Evolutionary conservation across 2,888 invertebrate species (phyloP).

Genomic region (Arrhopalites spinosus): DNA sequence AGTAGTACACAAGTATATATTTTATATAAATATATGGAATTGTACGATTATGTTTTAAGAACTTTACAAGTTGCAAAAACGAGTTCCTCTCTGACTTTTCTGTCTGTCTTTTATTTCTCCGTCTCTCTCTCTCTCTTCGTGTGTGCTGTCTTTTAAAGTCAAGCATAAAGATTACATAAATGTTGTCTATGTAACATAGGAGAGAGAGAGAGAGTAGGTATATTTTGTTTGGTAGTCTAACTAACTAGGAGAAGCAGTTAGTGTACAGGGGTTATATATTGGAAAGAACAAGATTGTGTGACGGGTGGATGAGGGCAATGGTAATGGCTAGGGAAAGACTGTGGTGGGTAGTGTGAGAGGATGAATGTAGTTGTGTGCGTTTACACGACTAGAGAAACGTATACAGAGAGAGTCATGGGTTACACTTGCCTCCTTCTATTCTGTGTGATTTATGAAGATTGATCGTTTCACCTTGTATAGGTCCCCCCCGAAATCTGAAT

Average conservation of each 20-base stretch:
- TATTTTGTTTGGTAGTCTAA: neutral
- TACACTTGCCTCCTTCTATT: slow-evolving; percentile 27
- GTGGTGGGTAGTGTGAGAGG: neutral
- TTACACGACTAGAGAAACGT: slow-evolving; percentile 16
- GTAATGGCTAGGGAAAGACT: neutral
- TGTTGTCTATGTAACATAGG: too few species aligned
- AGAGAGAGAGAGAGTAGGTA: too few species aligned
- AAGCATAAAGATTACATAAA: too few species aligned
- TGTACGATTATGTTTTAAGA: neutral
- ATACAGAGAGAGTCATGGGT: slow-evolving; percentile 25
- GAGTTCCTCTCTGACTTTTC: neutral
- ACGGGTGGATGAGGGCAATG: neutral
- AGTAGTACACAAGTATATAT: too few species aligned
- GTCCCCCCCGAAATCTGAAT: slow-evolving; percentile 53
- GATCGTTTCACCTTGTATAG: slow-evolving; percentile 55
- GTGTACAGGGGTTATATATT: neutral
- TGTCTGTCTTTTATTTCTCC: neutral
- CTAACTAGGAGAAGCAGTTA: neutral
- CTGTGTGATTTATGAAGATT: slow-evolving; percentile 57
- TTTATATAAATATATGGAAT: neutral
- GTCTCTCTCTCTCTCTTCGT: too few species aligned
- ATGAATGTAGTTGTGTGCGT: slow-evolving; percentile 8
- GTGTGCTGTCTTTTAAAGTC: too few species aligned
- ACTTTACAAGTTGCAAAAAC: neutral
- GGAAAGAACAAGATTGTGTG: neutral